These are phyloP conservation scores for Zaprionus lineosus DNA, from an alignment of 2,888 invertebrate species.

Conservation along the genomic window DNA sequence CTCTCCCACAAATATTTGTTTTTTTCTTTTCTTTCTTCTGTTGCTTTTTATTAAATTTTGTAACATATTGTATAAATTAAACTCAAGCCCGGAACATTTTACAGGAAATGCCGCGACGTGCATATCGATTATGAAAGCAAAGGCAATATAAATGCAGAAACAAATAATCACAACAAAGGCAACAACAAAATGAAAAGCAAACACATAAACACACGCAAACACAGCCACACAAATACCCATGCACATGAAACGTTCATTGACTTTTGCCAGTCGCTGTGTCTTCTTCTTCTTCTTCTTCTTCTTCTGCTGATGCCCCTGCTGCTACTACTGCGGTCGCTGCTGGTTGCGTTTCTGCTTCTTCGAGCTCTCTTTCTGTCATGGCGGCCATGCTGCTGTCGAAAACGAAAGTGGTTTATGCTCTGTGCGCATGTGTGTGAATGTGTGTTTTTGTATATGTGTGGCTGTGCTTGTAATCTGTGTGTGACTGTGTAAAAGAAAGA, in stretches of 20 bases:
- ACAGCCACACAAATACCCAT: conserved; percentile 7
- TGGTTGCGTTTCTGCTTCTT: too few relatives aligned
- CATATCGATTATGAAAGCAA: conserved; percentile 65
- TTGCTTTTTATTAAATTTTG: conserved; percentile 61
- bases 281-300: conserved; percentile 17
- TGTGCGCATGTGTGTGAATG: conserved; percentile 10
- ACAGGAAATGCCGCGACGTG: conserved; percentile 62
- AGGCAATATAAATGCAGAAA: conserved; percentile 29
- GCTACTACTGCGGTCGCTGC: too few relatives aligned
- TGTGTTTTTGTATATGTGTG: conserved; percentile 5
- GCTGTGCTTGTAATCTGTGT: too few relatives aligned
- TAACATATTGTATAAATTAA: conserved; percentile 73
- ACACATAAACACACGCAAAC: conserved; percentile 3
- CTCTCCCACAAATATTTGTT: conserved; percentile 1
- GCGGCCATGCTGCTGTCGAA: conserved; percentile 61
- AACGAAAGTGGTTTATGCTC: conserved; percentile 71
- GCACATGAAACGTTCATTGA: conserved; percentile 62
- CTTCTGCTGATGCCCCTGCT: too few relatives aligned
- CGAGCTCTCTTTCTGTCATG: conserved; percentile 30
- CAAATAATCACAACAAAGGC: conserved; percentile 13
- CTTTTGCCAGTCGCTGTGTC: conserved; percentile 46
- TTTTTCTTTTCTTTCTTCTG: too few relatives aligned
- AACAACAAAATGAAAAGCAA: conserved; percentile 8
- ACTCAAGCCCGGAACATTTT: conserved; percentile 48
- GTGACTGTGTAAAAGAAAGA: conserved; percentile 10